Conservation (phyloP, 2,113 vertebrate species). For the Formicarius rufipectus region DNA sequence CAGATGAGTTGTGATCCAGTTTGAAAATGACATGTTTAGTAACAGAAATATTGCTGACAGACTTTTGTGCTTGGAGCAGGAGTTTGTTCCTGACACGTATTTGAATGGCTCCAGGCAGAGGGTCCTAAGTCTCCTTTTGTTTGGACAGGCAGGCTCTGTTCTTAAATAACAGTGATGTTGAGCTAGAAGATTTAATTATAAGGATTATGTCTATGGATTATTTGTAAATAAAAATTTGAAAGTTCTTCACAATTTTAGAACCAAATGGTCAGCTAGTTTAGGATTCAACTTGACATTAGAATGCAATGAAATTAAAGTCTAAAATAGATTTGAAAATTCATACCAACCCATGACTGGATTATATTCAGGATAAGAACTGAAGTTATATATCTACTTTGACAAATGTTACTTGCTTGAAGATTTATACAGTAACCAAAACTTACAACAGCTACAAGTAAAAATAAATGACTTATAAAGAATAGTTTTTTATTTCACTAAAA, state of each 20-base stretch:
- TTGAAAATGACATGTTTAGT: not conserved
- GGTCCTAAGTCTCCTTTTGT: fast-evolving
- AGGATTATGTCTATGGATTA: not conserved
- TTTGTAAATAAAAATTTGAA: not conserved
- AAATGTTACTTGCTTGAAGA: not conserved
- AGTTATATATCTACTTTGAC: not conserved
- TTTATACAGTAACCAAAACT: not conserved
- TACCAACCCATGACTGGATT: not conserved
- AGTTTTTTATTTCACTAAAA: not conserved
- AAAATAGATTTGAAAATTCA: not conserved
- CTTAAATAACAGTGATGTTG: not conserved
- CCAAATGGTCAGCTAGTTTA: not conserved
- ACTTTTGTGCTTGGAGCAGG: not conserved
- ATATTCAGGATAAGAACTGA: not conserved
- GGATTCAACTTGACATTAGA: not conserved
- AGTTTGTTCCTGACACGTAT: not conserved
- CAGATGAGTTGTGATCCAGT: not conserved
- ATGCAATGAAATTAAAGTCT: not conserved
- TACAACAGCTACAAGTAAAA: not conserved
- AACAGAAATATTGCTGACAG: not conserved
- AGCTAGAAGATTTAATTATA: not conserved
- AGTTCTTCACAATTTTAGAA: not conserved
- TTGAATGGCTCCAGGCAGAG: not conserved
- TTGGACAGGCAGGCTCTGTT: not conserved
- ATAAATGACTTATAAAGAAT: not conserved